Evolutionary conservation across 64 coral and sea anemone genomes (phyloP).

Genomic region (Trachythela sp.): DNA sequence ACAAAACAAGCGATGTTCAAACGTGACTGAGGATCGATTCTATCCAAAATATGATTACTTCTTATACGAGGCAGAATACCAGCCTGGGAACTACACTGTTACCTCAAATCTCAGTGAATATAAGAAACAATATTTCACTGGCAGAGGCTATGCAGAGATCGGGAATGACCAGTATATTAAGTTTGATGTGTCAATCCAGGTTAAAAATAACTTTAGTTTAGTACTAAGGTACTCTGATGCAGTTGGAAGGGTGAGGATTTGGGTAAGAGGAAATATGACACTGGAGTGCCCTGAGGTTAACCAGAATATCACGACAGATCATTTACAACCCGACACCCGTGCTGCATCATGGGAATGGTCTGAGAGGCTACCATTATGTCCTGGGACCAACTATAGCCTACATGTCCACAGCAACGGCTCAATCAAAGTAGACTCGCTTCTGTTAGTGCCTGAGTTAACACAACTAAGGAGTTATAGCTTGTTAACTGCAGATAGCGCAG

Average conservation of each 20-base stretch:
- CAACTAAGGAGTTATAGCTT: constrained; percentile 43
- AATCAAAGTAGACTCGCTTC: constrained; percentile 65
- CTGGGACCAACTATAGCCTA: constrained; percentile 54
- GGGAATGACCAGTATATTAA: constrained; percentile 40
- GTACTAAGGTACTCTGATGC: constrained; percentile 56
- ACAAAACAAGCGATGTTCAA: constrained; percentile 59
- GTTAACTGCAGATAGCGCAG: too few species aligned
- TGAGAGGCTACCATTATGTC: constrained; percentile 22
- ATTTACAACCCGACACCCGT: constrained; percentile 39
- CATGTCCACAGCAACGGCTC: constrained; percentile 47
- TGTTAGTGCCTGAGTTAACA: constrained; percentile 58
- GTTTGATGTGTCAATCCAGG: constrained; percentile 40
- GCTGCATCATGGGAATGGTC: constrained; percentile 54
- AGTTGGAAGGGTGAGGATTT: not conserved
- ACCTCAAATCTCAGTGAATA: constrained; percentile 65
- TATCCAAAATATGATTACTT: constrained; percentile 50
- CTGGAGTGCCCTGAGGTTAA: constrained; percentile 19
- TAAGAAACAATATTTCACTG: constrained; percentile 55
- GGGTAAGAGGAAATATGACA: not conserved
- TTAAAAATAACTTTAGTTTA: constrained; percentile 20
- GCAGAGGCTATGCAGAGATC: constrained; percentile 70
- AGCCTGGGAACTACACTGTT: constrained; percentile 47
- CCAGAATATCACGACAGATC: not conserved
- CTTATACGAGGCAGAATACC: constrained; percentile 74
- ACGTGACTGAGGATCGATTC: constrained; percentile 54